Percentiles rank a stretch among this genome's conserved stretches.
Evolutionary conservation across 1,140 invertebrate genomes (phyloP).

Genomic region (Apocrypta bakeri): DNA sequence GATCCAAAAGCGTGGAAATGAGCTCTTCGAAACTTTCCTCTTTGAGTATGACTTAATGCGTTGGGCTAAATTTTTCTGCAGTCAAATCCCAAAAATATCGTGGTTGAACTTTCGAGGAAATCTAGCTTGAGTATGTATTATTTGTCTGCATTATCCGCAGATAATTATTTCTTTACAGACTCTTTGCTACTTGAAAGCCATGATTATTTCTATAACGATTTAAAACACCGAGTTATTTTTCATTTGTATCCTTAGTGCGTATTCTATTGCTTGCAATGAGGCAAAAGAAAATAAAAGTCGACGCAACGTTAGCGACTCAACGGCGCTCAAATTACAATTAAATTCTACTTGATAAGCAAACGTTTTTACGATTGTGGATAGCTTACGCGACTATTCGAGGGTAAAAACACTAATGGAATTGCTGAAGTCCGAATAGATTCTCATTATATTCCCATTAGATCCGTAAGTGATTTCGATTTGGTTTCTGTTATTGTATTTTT

Average conservation of each 20-base stretch:
- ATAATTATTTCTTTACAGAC: no score
- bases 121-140: no score
- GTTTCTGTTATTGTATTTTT: not conserved
- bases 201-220: no score
- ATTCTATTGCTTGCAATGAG: no score
- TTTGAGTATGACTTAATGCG: not conserved
- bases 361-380: slow-evolving; percentile 13
- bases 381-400: not conserved
- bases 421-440: slow-evolving; percentile 13
- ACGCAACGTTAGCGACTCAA: no score
- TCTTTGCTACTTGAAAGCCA: no score
- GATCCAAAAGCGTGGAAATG: not conserved
- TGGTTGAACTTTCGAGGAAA: no score
- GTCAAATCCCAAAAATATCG: no score
- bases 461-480: slow-evolving; percentile 1
- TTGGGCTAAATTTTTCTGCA: not conserved
- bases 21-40: not conserved
- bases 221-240: no score
- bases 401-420: slow-evolving; percentile 5
- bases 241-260: no score
- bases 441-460: slow-evolving; percentile 29
- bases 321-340: not conserved
- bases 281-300: no score
- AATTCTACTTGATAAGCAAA: slow-evolving; percentile 2
- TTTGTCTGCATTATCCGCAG: no score